These are phyloP conservation scores for Colletes gigas DNA, from an alignment of 1,140 invertebrate genomes.

Conservation along the genomic window DNA sequence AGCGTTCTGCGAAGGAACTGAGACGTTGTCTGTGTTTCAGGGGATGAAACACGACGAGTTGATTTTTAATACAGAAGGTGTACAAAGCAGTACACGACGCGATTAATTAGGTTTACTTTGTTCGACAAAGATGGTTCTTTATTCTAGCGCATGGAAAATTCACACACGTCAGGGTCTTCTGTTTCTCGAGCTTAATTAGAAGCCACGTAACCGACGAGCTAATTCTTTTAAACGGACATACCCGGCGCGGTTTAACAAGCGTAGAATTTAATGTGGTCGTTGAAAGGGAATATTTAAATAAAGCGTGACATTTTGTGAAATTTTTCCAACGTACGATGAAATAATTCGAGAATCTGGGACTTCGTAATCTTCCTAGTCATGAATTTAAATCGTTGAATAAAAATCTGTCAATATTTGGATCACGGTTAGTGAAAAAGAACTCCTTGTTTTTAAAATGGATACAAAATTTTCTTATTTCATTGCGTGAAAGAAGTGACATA, in stretches of 20 bases:
- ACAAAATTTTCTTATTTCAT: too few relatives aligned
- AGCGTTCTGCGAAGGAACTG: neutral
- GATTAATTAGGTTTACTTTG: constrained; percentile 69
- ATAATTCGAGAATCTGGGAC: too few relatives aligned
- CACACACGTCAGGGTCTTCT: neutral
- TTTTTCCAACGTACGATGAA: too few relatives aligned
- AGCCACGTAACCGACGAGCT: neutral
- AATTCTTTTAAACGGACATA: neutral
- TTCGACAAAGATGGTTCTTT: constrained; percentile 18
- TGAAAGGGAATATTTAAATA: neutral
- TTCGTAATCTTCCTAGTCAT: too few relatives aligned
- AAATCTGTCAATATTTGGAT: too few relatives aligned
- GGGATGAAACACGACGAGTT: neutral
- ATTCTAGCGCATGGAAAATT: neutral
- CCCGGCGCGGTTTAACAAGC: neutral
- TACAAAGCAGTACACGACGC: constrained; percentile 62
- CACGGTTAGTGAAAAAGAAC: too few relatives aligned
- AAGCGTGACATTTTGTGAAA: too few relatives aligned
- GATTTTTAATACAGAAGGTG: constrained; percentile 40
- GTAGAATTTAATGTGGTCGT: neutral
- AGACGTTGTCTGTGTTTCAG: neutral
- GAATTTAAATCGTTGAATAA: too few relatives aligned
- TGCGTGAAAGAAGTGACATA: too few relatives aligned
- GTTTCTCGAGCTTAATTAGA: neutral
- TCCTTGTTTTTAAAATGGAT: too few relatives aligned